Evolutionary conservation across 2,888 invertebrate genomes (phyloP), one percentile per base, ranked within the genome.

Genomic region (Gnatocerus cornutus): DNA sequence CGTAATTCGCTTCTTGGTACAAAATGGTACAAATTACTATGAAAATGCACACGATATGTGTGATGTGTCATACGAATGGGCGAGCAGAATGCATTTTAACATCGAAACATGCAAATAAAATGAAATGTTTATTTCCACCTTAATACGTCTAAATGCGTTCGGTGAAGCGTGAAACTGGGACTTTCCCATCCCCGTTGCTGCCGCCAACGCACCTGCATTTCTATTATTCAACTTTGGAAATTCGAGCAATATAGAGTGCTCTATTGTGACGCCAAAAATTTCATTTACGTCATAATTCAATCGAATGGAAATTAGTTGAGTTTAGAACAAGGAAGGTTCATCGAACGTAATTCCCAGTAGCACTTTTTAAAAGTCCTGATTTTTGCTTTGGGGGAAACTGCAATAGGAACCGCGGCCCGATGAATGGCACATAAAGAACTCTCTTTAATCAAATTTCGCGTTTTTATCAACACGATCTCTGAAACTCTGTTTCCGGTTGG

Each of bases 11-110:
- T 10, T 10, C 13, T 10, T 27, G 50, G 50, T 21, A 50, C 50
- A 50, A 29, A 50, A 50, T 30, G 50, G 50, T 50, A 50, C 50
- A 10, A 50, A 50, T 50, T 50, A 50, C 16, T 29, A 50, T 50
- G 29, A 50, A 29, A 50, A 29, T 50, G 29, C 30, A 29, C 10
- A 29, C 21, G 21, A 48, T 2, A 37, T 37, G 37, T 12, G 43
- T 7, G 46, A 10, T 29, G 1, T 30, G 9, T 9, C 52, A 16
- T 52, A 52, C 30, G 52, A 52, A 29, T 16, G 52, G 30, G 10
- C 29, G 9, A n/a, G 30, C 10, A 13, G n/a, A n/a, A 13, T 53
- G 53, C 53, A 53, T 53, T 21, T 53, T 53, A 27, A 12, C n/a
- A 12, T 52, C 8, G 29, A 12, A 52, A 52, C 52, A 30, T 27